Percentiles rank a stretch among this genome's conserved stretches.
Conservation (phyloP, 2,888 invertebrate genomes). For the Aproaerema taeniolella region DNA sequence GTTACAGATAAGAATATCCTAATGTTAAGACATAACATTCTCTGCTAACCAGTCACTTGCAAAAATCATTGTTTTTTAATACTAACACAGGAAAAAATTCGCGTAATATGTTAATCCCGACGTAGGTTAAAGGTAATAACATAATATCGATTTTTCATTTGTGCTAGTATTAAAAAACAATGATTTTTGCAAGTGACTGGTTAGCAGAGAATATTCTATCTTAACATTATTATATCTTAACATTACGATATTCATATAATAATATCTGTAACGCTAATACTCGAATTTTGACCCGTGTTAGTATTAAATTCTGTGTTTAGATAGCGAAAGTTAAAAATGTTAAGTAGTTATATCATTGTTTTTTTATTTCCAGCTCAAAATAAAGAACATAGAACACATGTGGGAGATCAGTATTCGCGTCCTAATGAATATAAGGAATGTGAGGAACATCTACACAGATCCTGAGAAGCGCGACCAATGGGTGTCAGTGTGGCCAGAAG, state of each 20-base stretch:
- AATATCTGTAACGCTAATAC: no score
- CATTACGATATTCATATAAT: no score
- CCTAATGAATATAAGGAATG: conserved; percentile 79
- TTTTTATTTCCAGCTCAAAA: conserved; percentile 65
- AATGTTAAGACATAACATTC: no score
- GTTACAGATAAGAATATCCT: no score
- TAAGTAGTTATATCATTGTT: neutral
- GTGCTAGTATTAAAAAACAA: neutral
- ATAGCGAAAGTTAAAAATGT: no score
- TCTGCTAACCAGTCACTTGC: neutral
- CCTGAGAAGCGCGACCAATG: conserved; percentile 79
- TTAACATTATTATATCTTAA: no score
- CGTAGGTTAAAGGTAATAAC: no score
- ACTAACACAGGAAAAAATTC: neutral
- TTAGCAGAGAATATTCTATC: neutral
- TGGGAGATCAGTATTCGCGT: conserved; percentile 79
- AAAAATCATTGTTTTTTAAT: neutral
- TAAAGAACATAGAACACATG: conserved; percentile 80
- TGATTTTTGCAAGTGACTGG: neutral
- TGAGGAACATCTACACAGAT: conserved; percentile 81
- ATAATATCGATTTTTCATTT: neutral
- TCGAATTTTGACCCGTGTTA: no score
- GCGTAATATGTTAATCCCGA: no score
- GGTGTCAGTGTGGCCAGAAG: conserved; percentile 79
- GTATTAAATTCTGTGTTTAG: no score